A percentile compares a stretch with the other conserved stretches of the same genome.
These are phyloP conservation scores for Agrypnia vestita DNA, from an alignment of 1,140 invertebrate genomes.

Conservation along the genomic window DNA sequence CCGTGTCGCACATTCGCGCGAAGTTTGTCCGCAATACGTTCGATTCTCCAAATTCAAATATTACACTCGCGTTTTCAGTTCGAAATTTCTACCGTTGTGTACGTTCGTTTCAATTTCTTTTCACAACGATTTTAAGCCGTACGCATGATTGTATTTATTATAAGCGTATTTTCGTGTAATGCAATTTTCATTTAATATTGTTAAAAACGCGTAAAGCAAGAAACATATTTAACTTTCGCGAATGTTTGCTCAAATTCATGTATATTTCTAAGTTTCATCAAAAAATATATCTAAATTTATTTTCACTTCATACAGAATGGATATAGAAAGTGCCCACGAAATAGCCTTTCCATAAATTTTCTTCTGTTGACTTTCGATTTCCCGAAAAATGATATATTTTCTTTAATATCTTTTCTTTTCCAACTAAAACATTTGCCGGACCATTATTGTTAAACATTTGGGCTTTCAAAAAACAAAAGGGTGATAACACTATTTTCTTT, in stretches of 20 bases:
- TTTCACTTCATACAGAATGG: too few species aligned
- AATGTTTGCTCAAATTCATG: too few species aligned
- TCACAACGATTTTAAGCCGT: neutral
- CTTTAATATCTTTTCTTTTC: neutral
- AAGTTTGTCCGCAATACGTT: constrained; percentile 44
- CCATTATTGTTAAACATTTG: neutral
- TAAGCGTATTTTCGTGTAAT: too few species aligned
- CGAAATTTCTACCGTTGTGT: neutral
- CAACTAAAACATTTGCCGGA: too few species aligned
- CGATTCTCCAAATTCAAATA: constrained; percentile 44
- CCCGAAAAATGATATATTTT: neutral
- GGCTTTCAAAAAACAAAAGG: neutral
- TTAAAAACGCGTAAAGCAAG: too few species aligned
- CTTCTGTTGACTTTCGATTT: constrained; percentile 6
- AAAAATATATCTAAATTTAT: too few species aligned
- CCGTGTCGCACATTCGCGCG: constrained; percentile 16
- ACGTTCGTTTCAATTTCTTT: neutral
- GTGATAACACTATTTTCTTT: constrained; percentile 5
- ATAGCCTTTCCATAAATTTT: neutral
- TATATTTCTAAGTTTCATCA: too few species aligned
- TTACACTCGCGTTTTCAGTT: constrained; percentile 9
- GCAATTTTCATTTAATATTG: too few species aligned
- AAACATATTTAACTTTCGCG: too few species aligned
- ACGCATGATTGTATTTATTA: too few species aligned
- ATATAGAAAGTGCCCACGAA: too few species aligned